Evolutionary conservation across 2,113 vertebrate species (phyloP).

Genomic region (Takifugu bimaculatus): DNA sequence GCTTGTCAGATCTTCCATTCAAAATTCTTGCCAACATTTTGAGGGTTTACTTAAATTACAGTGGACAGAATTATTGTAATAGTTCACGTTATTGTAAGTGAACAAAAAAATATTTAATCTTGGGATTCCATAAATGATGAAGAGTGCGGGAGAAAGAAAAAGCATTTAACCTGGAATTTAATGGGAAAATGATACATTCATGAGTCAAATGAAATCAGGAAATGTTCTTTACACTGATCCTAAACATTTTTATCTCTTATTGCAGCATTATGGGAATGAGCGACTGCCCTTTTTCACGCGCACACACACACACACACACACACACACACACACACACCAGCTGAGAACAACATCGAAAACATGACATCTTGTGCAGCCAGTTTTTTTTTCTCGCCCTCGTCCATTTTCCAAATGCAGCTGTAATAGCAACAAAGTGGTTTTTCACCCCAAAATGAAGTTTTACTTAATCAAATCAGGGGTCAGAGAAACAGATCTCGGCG

Average conservation of each 20-base stretch:
- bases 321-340: constrained; percentile 45
- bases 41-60: no score
- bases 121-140: no score
- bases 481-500: constrained; percentile 73
- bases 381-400: constrained; percentile 48
- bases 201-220: constrained; percentile 62
- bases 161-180: not conserved
- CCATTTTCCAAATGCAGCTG: constrained; percentile 73
- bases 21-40: no score
- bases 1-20: no score
- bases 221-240: constrained; percentile 62
- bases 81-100: no score
- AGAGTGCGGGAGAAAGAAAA: no score
- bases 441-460: constrained; percentile 78
- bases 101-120: no score
- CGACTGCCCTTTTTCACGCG: constrained; percentile 51
- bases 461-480: constrained; percentile 75
- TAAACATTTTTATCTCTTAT: constrained; percentile 72
- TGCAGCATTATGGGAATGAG: constrained; percentile 62
- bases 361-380: constrained; percentile 56
- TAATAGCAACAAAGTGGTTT: constrained; percentile 84
- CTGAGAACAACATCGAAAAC: constrained; percentile 69
- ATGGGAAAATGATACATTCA: not conserved
- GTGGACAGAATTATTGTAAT: no score
- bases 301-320: constrained; percentile 15